A percentile compares a stretch with the other conserved stretches of the same genome.
Evolutionary conservation across 2,888 invertebrate genomes (phyloP).

Genomic region (Coronaproctus castanopsis): DNA sequence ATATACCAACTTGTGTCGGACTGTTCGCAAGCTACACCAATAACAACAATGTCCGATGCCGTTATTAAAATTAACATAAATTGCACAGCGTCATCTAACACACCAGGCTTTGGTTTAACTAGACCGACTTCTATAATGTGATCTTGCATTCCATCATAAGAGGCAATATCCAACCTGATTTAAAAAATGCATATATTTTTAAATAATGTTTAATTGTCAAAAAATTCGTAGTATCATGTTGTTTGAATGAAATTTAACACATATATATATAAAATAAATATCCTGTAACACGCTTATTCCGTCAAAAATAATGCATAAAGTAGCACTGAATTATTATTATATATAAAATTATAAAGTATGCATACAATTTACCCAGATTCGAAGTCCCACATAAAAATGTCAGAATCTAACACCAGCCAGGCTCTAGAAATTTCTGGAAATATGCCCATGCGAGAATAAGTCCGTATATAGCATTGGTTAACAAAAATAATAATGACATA

Average conservation of each 20-base stretch:
- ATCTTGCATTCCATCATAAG: slow-evolving; percentile 86
- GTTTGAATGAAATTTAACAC: background rate
- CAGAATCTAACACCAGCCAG: slow-evolving; percentile 93
- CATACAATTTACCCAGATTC: slow-evolving; percentile 48
- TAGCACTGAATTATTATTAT: too few species aligned
- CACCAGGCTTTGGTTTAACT: slow-evolving; percentile 65
- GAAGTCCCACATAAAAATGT: slow-evolving; percentile 95
- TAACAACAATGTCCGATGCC: slow-evolving; percentile 77
- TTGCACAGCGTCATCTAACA: slow-evolving; percentile 77
- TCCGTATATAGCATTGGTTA: slow-evolving; percentile 34
- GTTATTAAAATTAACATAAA: slow-evolving; percentile 80
- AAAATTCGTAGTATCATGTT: too few species aligned
- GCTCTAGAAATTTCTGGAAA: slow-evolving; percentile 91
- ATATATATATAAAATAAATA: slow-evolving; percentile 5
- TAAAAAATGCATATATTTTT: too few species aligned
- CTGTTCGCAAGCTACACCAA: slow-evolving; percentile 42
- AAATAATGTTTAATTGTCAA: too few species aligned
- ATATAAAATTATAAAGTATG: too few species aligned
- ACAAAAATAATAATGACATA: background rate
- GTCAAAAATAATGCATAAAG: too few species aligned
- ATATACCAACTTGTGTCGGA: slow-evolving; percentile 25
- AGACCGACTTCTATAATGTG: slow-evolving; percentile 84
- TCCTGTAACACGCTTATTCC: slow-evolving; percentile 5
- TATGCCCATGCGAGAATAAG: slow-evolving; percentile 89
- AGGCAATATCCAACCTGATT: slow-evolving; percentile 69